Conservation (phyloP, 2,113 vertebrate genomes). For the Austrofundulus limnaeus region DNA sequence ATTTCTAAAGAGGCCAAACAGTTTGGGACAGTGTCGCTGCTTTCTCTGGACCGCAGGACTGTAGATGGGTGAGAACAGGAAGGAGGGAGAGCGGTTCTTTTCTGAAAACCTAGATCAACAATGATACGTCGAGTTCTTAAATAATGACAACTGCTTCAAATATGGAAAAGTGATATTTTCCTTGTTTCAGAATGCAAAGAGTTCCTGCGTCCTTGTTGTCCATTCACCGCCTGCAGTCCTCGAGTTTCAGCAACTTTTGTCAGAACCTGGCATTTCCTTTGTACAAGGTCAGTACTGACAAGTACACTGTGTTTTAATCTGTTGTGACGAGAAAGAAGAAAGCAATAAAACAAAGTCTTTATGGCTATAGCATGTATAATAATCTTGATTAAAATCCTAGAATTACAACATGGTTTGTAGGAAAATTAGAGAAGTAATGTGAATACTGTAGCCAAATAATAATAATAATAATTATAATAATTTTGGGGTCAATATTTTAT, state of each 20-base stretch:
- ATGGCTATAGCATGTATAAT: too few species aligned
- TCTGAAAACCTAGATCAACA: too few species aligned
- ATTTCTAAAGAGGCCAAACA: constrained; percentile 75
- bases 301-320: not conserved
- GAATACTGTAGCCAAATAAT: too few species aligned
- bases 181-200: constrained; percentile 55
- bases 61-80: constrained; percentile 66
- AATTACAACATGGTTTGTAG: too few species aligned
- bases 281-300: constrained; percentile 70
- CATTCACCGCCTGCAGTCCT: constrained; percentile 69
- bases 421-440: too few species aligned
- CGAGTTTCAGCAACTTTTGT: constrained; percentile 66
- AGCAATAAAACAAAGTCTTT: not conserved
- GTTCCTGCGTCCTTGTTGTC: constrained; percentile 75
- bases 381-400: too few species aligned
- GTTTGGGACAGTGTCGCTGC: constrained; percentile 70
- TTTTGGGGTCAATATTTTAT: too few species aligned
- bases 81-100: not conserved
- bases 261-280: constrained; percentile 70
- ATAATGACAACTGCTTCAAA: not conserved
- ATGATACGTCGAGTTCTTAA: too few species aligned
- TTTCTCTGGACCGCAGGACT: constrained; percentile 70
- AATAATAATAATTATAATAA: too few species aligned
- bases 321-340: not conserved
- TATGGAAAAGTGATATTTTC: not conserved